Percentiles rank a stretch among this genome's conserved stretches.
Conservation (phyloP, 2,113 vertebrate genomes). For the Glaucidium brasilianum region DNA sequence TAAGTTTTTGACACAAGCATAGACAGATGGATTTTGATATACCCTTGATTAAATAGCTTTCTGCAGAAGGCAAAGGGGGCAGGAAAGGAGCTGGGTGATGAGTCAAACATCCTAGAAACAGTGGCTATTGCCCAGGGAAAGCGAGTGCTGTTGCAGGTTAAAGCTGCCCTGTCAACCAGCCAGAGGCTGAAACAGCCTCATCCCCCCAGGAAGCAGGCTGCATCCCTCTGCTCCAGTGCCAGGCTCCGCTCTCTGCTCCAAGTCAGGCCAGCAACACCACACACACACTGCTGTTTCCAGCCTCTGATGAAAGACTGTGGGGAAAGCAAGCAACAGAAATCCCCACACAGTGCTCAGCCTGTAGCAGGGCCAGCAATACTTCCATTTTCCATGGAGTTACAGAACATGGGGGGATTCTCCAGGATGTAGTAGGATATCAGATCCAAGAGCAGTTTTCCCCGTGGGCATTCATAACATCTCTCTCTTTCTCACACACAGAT, state of each 20-base stretch:
- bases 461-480: neutral
- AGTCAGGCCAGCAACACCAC: neutral
- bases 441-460: neutral
- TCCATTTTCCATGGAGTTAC: neutral
- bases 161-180: neutral
- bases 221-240: neutral
- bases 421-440: neutral
- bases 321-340: neutral
- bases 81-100: neutral
- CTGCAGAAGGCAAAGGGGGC: neutral
- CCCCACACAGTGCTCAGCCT: neutral
- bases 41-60: constrained; percentile 33
- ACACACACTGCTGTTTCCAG: neutral
- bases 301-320: neutral
- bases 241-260: neutral
- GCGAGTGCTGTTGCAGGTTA: neutral
- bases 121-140: neutral
- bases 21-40: constrained; percentile 32
- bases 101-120: neutral
- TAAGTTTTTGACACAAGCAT: neutral
- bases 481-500: constrained; percentile 10
- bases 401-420: neutral
- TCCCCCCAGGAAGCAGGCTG: neutral
- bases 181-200: neutral
- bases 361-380: neutral